Evolutionary conservation across 92 coral and sea anemone species (phyloP).

Genomic region (Zoanthus sociatus): DNA sequence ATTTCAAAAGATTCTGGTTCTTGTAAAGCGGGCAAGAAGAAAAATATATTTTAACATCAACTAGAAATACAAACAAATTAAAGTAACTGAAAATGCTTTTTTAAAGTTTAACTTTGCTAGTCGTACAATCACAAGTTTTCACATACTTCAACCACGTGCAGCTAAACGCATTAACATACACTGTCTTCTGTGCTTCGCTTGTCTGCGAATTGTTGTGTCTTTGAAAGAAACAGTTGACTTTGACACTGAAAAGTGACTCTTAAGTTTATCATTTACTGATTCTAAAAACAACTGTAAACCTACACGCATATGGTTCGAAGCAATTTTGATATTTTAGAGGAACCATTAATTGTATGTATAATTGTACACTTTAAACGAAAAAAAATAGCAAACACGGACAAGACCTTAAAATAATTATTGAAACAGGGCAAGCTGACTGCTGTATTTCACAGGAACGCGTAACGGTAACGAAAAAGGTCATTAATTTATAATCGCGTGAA

Average conservation of each 20-base stretch:
- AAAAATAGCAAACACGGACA: background rate
- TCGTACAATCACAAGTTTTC: no score
- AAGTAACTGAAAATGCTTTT: background rate
- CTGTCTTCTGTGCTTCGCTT: background rate
- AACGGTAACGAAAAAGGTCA: background rate
- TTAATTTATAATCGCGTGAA: background rate
- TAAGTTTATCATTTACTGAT: background rate
- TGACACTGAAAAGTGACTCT: background rate
- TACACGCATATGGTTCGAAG: no score
- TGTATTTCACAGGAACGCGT: background rate
- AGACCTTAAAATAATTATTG: no score
- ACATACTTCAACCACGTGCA: no score
- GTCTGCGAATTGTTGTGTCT: constrained; percentile 22
- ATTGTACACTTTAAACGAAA: background rate
- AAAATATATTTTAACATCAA: background rate
- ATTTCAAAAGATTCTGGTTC: background rate
- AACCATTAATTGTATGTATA: no score
- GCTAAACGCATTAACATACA: constrained; percentile 32
- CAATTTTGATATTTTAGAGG: background rate
- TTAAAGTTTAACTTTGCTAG: background rate
- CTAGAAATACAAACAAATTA: no score
- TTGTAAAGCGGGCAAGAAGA: background rate
- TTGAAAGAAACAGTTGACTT: background rate
- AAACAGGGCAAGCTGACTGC: no score
- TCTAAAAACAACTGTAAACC: no score